Conservation (phyloP, 2,888 invertebrate species). For the Nemotelus pantherinus region DNA sequence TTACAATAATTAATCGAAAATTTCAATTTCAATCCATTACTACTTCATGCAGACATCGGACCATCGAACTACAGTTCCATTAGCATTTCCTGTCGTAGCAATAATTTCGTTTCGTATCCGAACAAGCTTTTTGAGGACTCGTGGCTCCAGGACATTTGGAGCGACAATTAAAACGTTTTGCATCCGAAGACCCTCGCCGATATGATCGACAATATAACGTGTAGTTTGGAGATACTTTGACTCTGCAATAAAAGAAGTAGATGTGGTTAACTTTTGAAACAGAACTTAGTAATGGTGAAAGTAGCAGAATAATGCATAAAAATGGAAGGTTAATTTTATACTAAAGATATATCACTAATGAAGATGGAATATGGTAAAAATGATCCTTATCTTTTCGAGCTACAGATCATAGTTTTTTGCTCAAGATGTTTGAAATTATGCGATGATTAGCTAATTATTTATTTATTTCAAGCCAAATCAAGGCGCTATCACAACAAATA, state of each 20-base stretch:
- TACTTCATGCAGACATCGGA: constrained; percentile 53
- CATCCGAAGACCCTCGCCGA: constrained; percentile 72
- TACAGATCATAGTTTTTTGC: too few species aligned
- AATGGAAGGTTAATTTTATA: neutral
- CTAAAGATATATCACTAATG: neutral
- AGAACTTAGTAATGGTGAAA: neutral
- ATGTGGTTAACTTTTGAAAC: neutral
- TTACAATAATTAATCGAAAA: constrained; percentile 14
- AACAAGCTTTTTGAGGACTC: constrained; percentile 67
- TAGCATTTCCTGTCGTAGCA: constrained; percentile 61
- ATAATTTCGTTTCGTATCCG: constrained; percentile 68
- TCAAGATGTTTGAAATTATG: too few species aligned
- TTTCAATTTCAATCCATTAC: constrained; percentile 33
- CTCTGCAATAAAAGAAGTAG: constrained; percentile 35
- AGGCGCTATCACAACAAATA: too few species aligned
- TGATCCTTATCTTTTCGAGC: too few species aligned
- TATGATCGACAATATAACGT: constrained; percentile 76
- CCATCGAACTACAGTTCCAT: constrained; percentile 52
- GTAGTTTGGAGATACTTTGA: constrained; percentile 72
- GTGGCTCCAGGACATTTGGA: constrained; percentile 73
- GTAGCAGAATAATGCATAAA: neutral
- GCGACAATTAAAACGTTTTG: constrained; percentile 73
- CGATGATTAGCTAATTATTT: too few species aligned
- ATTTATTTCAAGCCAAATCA: too few species aligned
- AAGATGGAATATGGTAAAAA: too few species aligned